Evolutionary conservation across 1,140 invertebrate species (phyloP).

Genomic region (Lethrus apterus): DNA sequence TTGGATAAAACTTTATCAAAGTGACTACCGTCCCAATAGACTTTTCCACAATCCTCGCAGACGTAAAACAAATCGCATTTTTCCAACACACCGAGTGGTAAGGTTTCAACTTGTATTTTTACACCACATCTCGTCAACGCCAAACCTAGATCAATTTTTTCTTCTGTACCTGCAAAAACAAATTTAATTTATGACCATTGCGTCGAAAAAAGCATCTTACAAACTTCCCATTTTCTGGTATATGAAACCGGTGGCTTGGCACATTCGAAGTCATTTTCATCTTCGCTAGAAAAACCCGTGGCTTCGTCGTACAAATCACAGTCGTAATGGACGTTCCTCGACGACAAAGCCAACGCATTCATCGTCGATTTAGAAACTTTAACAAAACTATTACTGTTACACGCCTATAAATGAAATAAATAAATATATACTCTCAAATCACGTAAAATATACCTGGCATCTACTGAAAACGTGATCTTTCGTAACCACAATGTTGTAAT

Average conservation of each 20-base stretch:
- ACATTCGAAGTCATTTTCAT: conserved; percentile 32
- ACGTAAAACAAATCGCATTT: conserved; percentile 50
- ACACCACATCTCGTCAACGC: conserved; percentile 41
- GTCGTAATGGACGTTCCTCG: conserved; percentile 1
- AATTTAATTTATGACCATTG: conserved; percentile 10
- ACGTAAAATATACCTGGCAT: conserved; percentile 46
- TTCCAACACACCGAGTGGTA: conserved; percentile 44
- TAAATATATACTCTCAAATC: conserved; percentile 1
- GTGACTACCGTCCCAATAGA: conserved; percentile 58
- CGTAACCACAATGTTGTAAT: conserved; percentile 54
- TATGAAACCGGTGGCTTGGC: conserved; percentile 29
- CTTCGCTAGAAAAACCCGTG: conserved; percentile 36
- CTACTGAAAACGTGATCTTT: conserved; percentile 57
- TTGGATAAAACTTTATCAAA: conserved; percentile 43
- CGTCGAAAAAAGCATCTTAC: conserved; percentile 21
- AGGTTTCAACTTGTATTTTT: conserved; percentile 45
- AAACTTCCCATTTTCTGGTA: conserved; percentile 30
- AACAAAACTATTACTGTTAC: conserved; percentile 52
- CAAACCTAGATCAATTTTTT: conserved; percentile 37
- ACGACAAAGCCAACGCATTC: conserved; percentile 32
- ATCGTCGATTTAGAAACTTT: conserved; percentile 44
- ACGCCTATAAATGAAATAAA: conserved; percentile 42
- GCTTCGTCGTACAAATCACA: conserved; percentile 32
- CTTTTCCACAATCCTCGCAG: conserved; percentile 56
- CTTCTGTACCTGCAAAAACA: conserved; percentile 31